phyloP scores from a whole-genome alignment of 2,888 invertebrate species.

The Sinopyrophorus schimmeli region DNA sequence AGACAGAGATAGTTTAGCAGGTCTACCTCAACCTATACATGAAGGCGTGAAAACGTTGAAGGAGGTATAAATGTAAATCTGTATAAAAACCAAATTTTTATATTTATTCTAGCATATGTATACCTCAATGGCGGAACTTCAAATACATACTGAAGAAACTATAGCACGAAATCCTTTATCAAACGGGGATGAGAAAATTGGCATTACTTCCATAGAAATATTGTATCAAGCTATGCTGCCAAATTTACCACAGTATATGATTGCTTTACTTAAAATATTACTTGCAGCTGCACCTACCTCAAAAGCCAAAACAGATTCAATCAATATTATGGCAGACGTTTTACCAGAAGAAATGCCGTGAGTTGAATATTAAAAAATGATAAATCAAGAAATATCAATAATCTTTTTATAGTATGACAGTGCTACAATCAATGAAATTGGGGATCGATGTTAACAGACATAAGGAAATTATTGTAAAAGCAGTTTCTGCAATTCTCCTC shows the following conservation, averaged over 20 bases:
- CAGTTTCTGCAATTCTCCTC: conserved; percentile 86
- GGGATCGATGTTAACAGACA: conserved; percentile 98
- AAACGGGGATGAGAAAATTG: conserved; percentile 76
- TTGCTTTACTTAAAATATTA: conserved; percentile 93
- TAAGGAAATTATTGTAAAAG: conserved; percentile 98
- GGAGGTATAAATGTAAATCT: conserved; percentile 56
- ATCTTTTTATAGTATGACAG: conserved; percentile 74
- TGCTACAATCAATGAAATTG: conserved; percentile 90
- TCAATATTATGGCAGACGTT: conserved; percentile 97
- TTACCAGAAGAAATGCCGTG: conserved; percentile 96
- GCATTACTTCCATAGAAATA: conserved; percentile 82
- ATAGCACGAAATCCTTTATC: conserved; percentile 90
- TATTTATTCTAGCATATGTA: conserved; percentile 77
- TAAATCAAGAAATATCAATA: conserved; percentile 3
- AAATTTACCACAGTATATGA: conserved; percentile 96
- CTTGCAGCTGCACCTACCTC: conserved; percentile 98
- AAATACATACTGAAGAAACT: conserved; percentile 88
- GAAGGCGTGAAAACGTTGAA: conserved; percentile 92
- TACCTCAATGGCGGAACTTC: conserved; percentile 88
- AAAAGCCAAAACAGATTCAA: conserved; percentile 96
- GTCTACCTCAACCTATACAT: conserved; percentile 94
- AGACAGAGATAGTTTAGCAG: conserved; percentile 88
- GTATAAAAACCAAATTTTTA: conserved; percentile 1
- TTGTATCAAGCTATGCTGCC: conserved; percentile 94
- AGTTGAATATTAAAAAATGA: conserved; percentile 48